These are phyloP conservation scores for Calameuta filiformis DNA, from an alignment of 2,888 invertebrate genomes.

Conservation along the genomic window DNA sequence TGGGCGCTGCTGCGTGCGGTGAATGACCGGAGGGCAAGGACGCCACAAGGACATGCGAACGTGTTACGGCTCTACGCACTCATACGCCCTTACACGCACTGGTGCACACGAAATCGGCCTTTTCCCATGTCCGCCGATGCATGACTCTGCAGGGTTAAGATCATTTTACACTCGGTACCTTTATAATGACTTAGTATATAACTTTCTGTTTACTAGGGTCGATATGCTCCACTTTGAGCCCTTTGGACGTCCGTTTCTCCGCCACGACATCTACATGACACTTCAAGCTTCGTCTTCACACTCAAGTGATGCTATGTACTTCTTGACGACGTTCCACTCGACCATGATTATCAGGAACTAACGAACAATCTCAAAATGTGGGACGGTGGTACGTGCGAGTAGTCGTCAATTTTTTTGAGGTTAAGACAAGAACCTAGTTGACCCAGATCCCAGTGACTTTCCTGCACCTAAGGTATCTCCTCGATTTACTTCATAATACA, in stretches of 20 bases:
- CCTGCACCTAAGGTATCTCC: neutral
- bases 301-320: neutral
- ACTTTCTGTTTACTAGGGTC: neutral
- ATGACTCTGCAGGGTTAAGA: neutral
- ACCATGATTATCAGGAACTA: neutral
- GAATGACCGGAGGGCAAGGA: slow-evolving; percentile 63
- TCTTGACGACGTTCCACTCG: neutral
- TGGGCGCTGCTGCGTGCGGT: slow-evolving; percentile 51
- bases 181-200: neutral
- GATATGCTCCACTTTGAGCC: neutral
- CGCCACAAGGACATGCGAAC: slow-evolving; percentile 60
- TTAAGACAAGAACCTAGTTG: neutral
- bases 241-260: neutral
- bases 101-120: slow-evolving; percentile 1
- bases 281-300: neutral
- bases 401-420: neutral
- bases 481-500: neutral
- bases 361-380: neutral
- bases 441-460: neutral
- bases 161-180: neutral
- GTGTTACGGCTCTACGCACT: slow-evolving; percentile 11
- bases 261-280: neutral
- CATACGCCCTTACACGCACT: slow-evolving; percentile 11
- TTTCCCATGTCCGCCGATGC: neutral
- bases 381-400: neutral